phyloP scores from a whole-genome alignment of 2,888 invertebrate genomes.

The Cosmia pyralina region DNA sequence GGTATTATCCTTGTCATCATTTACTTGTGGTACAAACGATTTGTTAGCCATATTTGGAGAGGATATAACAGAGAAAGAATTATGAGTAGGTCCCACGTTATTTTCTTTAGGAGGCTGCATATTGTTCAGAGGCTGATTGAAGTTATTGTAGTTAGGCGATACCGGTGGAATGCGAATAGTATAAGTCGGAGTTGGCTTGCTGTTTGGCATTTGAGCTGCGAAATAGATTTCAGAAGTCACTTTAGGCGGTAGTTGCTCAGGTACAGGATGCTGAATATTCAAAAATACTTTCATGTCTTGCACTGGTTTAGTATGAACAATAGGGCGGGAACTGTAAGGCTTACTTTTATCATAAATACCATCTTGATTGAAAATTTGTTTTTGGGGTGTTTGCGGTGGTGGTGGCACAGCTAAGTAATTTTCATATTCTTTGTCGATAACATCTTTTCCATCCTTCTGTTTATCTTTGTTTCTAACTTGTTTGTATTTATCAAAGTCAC shows the following conservation, averaged over 20 bases:
- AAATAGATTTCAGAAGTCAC: constrained; percentile 89
- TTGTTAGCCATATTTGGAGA: constrained; percentile 75
- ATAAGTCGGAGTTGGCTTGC: constrained; percentile 82
- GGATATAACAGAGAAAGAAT: constrained; percentile 70
- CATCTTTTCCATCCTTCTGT: constrained; percentile 77
- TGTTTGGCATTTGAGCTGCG: constrained; percentile 84
- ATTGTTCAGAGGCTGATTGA: constrained; percentile 61
- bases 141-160: constrained; percentile 68
- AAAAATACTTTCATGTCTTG: constrained; percentile 87
- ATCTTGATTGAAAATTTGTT: constrained; percentile 79
- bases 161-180: constrained; percentile 83
- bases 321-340: constrained; percentile 81
- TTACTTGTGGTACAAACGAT: constrained; percentile 70
- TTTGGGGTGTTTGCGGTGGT: constrained; percentile 79
- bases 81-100: constrained; percentile 64
- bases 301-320: constrained; percentile 84
- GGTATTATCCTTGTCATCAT: constrained; percentile 75
- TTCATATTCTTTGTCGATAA: constrained; percentile 87
- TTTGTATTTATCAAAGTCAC: constrained; percentile 79
- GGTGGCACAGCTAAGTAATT: constrained; percentile 88
- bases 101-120: constrained; percentile 52
- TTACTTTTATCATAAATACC: constrained; percentile 78
- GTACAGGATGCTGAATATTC: constrained; percentile 86
- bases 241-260: constrained; percentile 83
- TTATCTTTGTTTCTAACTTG: constrained; percentile 73